Base-by-base conservation (phyloP, 2,888 invertebrate genomes). In the Drosophila pullipes region DNA sequence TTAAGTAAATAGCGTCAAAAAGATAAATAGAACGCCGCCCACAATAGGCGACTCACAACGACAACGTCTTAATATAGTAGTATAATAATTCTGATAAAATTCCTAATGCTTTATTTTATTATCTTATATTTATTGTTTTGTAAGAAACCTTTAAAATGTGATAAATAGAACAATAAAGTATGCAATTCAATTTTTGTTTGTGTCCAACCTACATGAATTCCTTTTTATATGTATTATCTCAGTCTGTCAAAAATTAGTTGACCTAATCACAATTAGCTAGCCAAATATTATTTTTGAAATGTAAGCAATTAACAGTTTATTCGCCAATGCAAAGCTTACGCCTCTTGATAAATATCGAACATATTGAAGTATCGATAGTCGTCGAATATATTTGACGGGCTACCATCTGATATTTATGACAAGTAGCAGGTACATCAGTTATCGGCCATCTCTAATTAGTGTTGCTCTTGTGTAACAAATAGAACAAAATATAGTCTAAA, bases 391-490 rank as follows among this genome's bases (percentile, higher is more conserved):
- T n/a, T 22, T 30, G 33, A 50, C 16, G 57, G 62, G 62, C 31
- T 67, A 47, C 44, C 18, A 30, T 31, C 3, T 0, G n/a, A 28
- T 58, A 65, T 33, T 49, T 37, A 13, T 54, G 16, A 58, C 13
- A 53, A 44, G 22, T 50, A 57, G 33, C 74, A 57, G 59, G 35
- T 57, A 54, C 16, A 7, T 33, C 18, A 37, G 37, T 47, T 16
- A 62, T 62, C 49, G 58, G 39, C 13, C 74, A 74, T 60, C 74
- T 25, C 69, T 74, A 68, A 58, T 57, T 64, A 68, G 60, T 78
- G 71, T 55, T 65, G 41, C 79, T 78, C 78, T 78, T 78, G 78
- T 78, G 78, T 78, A 78, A 78, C 78, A 78, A 78, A 78, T 61
- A 76, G 68, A 78, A 78, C 68, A 72, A 69, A 59, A 76, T 57